Base-by-base conservation (phyloP, 2,888 invertebrate genomes). In the Synergus japonicus region DNA sequence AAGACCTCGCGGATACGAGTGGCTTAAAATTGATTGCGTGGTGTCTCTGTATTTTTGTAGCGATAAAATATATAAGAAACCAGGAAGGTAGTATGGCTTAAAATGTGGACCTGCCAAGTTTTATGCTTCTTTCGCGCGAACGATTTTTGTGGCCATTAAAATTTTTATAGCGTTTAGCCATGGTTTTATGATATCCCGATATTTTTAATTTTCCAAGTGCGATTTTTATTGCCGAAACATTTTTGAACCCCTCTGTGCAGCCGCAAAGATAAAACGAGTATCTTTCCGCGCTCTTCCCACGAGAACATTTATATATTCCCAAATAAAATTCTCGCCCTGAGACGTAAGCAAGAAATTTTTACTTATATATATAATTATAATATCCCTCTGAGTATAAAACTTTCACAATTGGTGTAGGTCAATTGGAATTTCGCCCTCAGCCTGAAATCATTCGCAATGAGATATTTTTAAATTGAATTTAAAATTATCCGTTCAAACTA, bases 41-140 rank as follows among this genome's bases (percentile, higher is more conserved):
- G 37, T 73, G 73, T 73, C 73, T 54, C 73, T 49, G 73, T 73
- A 73, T 73, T 73, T 73, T 73, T 73, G 73, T 73, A 73, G 73
- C 73, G 73, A 73, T 73, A 73, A 73, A 73, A 73, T 73, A 73
- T 73, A 73, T 73, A 73, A 73, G 73, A 73, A 73, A 73, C 73
- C 73, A 73, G 73, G 73, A 73, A 73, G 73, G 73, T 54, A 73
- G 54, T 73, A 73, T 46, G 54, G 49, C 49, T 73, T 73, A 73
- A 73, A 73, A 73, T 73, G 73, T 73, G 73, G 73, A 73, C 73
- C 73, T 73, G 73, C 73, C 73, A 73, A 73, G 15, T 73, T 73
- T 73, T 73, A 73, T 73, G 73, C 73, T 73, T 73, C 69, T 73
- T 73, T 73, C 49, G 69, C 49, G 69, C 49, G 22, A 73, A 73